Evolutionary conservation across 2,113 vertebrate genomes (phyloP).

Genomic region (Gila orcuttii): DNA sequence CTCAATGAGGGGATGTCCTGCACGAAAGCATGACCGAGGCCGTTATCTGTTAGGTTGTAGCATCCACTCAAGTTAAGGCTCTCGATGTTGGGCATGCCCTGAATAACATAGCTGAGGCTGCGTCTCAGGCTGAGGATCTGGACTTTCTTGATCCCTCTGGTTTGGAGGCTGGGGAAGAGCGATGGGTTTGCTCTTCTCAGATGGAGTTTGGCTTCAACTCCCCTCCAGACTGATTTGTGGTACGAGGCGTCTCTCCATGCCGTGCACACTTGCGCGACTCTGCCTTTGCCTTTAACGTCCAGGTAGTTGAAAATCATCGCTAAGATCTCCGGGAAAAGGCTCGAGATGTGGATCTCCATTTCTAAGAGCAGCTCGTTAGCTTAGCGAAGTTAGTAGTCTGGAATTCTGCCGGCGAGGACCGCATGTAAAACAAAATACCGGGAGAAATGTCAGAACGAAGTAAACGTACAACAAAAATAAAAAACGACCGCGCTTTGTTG

Average conservation of each 20-base stretch:
- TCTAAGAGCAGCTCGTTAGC: constrained; percentile 37
- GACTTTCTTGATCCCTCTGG: constrained; percentile 92
- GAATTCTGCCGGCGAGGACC: background rate
- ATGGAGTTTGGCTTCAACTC: constrained; percentile 97
- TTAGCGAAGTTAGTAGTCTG: constrained; percentile 24
- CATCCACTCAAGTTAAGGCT: constrained; percentile 98
- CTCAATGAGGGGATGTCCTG: constrained; percentile 94
- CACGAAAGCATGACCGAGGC: constrained; percentile 96
- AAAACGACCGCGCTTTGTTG: background rate
- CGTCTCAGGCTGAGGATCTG: constrained; percentile 96
- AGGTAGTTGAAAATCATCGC: constrained; percentile 98
- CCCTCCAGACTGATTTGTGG: constrained; percentile 98
- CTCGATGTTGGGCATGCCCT: constrained; percentile 97
- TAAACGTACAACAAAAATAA: background rate
- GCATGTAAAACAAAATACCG: background rate
- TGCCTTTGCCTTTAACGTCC: constrained; percentile 97
- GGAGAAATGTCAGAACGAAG: background rate
- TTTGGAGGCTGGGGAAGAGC: constrained; percentile 96
- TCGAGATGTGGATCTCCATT: constrained; percentile 96
- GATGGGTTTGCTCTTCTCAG: constrained; percentile 97
- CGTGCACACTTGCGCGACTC: constrained; percentile 93
- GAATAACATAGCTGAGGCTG: constrained; percentile 98
- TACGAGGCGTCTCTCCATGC: constrained; percentile 97
- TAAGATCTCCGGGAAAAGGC: constrained; percentile 96
- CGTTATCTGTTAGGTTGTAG: constrained; percentile 99